These are phyloP conservation scores for Hybos culiciformis DNA, from an alignment of 2,888 invertebrate genomes.

Conservation along the genomic window DNA sequence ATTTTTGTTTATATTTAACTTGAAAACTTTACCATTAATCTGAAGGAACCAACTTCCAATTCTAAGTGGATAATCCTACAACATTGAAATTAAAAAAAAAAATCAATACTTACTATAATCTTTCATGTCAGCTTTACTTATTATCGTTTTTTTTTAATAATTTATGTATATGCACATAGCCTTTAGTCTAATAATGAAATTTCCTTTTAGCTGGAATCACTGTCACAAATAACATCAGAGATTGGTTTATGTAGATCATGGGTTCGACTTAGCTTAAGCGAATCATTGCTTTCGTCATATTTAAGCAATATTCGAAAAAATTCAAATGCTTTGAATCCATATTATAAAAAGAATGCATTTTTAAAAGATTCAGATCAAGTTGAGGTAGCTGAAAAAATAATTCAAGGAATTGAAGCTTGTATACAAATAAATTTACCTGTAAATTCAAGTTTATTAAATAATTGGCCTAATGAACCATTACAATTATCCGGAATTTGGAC, in stretches of 20 bases:
- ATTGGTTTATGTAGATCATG: constrained; percentile 86
- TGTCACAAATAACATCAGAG: constrained; percentile 74
- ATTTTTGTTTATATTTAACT: neutral
- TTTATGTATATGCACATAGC: neutral
- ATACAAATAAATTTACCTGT: constrained; percentile 60
- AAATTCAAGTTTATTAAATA: constrained; percentile 77
- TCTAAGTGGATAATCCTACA: neutral
- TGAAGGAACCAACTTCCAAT: neutral
- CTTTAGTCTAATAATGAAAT: neutral
- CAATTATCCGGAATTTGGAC: constrained; percentile 76
- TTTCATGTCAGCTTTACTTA: neutral
- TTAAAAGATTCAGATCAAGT: constrained; percentile 69
- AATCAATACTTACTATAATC: neutral
- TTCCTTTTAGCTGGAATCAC: constrained; percentile 43
- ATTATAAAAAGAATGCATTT: constrained; percentile 69
- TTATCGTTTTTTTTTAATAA: neutral
- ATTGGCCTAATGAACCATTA: constrained; percentile 75
- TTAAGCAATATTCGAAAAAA: constrained; percentile 67
- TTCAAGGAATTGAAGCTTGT: constrained; percentile 63
- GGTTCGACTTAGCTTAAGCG: constrained; percentile 79
- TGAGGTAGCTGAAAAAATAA: constrained; percentile 59
- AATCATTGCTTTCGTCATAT: constrained; percentile 76
- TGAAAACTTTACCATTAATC: neutral
- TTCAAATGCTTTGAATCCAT: constrained; percentile 60
- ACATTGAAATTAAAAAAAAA: neutral